Evolutionary conservation across 2,113 vertebrate genomes (phyloP).

Genomic region (Pimephales promelas): DNA sequence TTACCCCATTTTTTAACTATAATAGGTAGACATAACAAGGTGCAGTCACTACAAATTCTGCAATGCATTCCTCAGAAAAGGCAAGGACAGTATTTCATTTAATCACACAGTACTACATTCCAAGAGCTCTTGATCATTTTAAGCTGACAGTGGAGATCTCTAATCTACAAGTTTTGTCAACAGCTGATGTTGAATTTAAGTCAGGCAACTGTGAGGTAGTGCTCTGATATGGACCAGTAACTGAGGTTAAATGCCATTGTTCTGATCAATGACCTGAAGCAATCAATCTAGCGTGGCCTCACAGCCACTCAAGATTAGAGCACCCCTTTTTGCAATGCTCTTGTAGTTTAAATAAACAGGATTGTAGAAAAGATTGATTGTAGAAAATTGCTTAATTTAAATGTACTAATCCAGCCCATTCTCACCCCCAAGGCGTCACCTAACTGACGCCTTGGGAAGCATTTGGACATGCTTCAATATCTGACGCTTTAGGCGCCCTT

Average conservation of each 20-base stretch:
- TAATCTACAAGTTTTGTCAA: slow-evolving; percentile 48
- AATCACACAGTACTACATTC: background rate
- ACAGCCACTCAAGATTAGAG: background rate
- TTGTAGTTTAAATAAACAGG: background rate
- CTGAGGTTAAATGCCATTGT: background rate
- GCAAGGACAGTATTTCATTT: slow-evolving; percentile 1
- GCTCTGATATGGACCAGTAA: background rate
- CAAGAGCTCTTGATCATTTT: background rate
- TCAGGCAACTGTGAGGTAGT: background rate
- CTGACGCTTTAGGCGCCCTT: too few species aligned
- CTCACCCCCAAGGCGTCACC: too few species aligned
- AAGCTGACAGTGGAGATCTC: slow-evolving; percentile 36
- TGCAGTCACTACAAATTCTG: background rate
- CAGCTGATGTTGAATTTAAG: slow-evolving; percentile 47
- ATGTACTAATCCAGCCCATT: background rate
- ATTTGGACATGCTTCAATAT: too few species aligned
- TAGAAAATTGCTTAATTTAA: background rate
- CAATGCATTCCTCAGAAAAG: background rate
- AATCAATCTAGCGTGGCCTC: background rate
- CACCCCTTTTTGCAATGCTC: background rate
- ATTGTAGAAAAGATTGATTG: background rate
- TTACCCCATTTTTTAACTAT: too few species aligned
- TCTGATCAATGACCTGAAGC: background rate
- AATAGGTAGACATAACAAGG: background rate
- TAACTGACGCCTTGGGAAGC: too few species aligned